Evolutionary conservation across 2,888 invertebrate species (phyloP).

Genomic region (Eupithecia pulchellata): DNA sequence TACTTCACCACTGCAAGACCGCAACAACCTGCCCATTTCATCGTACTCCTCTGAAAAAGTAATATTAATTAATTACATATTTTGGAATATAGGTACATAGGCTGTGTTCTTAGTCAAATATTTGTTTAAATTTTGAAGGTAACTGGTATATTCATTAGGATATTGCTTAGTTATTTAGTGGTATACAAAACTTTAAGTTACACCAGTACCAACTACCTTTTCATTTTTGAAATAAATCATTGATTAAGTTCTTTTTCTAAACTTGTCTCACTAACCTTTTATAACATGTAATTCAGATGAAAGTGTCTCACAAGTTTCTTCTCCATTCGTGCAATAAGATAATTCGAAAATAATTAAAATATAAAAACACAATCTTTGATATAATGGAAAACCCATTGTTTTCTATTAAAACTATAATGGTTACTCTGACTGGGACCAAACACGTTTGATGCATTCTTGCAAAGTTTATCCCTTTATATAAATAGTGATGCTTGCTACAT

Average conservation of each 20-base stretch:
- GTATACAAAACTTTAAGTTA: no score
- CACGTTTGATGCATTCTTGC: slow-evolving; percentile 26
- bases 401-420: not conserved
- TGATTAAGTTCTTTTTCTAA: no score
- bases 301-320: slow-evolving; percentile 94
- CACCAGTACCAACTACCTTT: no score
- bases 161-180: no score
- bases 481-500: not conserved
- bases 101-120: not conserved
- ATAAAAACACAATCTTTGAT: slow-evolving; percentile 44
- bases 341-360: slow-evolving; percentile 46
- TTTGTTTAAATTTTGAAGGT: no score
- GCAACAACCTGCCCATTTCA: slow-evolving; percentile 91
- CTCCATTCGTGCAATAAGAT: slow-evolving; percentile 61
- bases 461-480: slow-evolving; percentile 35
- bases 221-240: no score
- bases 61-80: no score
- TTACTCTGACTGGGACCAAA: slow-evolving; percentile 8
- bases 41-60: slow-evolving; percentile 92
- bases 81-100: no score
- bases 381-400: slow-evolving; percentile 43
- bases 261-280: slow-evolving; percentile 86
- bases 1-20: slow-evolving; percentile 96
- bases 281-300: slow-evolving; percentile 94
- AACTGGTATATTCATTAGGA: no score